Percentiles rank a stretch among this genome's conserved stretches.
Conservation (phyloP, 37 sponge, comb jelly and placozoan species). For the Axinella damicornis region DNA sequence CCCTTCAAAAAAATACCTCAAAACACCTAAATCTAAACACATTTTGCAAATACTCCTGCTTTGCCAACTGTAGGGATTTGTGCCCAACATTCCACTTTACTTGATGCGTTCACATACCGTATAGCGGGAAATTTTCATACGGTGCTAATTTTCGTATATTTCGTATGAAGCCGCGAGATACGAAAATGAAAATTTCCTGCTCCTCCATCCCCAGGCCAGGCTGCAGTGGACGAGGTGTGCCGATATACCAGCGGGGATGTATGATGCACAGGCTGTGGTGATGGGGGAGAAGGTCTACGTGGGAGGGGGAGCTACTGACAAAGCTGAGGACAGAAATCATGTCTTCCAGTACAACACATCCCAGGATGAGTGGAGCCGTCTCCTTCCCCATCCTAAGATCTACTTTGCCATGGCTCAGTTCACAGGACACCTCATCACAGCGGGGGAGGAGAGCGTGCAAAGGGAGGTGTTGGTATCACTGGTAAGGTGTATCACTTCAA, state of each 20-base stretch:
- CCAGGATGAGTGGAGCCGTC: constrained; percentile 30
- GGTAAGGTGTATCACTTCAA: constrained; percentile 27
- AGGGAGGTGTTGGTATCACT: background rate
- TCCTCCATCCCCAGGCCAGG: constrained; percentile 1
- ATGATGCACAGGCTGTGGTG: constrained; percentile 5
- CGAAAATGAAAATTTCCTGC: too few species aligned
- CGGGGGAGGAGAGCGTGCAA: constrained; percentile 52
- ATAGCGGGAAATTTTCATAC: too few species aligned
- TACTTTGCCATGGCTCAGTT: constrained; percentile 49
- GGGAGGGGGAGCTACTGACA: constrained; percentile 11
- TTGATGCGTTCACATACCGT: too few species aligned
- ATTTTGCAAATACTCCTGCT: too few species aligned
- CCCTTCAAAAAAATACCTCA: too few species aligned
- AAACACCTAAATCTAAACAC: too few species aligned
- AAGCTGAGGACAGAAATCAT: constrained; percentile 7
- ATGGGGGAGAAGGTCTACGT: constrained; percentile 13
- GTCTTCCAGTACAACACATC: constrained; percentile 24
- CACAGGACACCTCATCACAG: constrained; percentile 25
- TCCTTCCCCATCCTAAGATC: constrained; percentile 26
- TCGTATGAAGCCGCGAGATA: too few species aligned
- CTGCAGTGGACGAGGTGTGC: constrained; percentile 17
- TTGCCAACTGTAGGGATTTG: too few species aligned
- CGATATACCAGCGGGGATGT: background rate
- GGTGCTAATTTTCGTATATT: too few species aligned
- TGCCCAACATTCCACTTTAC: too few species aligned